Base-by-base conservation (phyloP, 2,888 invertebrate species). In the Archips crataeganus region DNA sequence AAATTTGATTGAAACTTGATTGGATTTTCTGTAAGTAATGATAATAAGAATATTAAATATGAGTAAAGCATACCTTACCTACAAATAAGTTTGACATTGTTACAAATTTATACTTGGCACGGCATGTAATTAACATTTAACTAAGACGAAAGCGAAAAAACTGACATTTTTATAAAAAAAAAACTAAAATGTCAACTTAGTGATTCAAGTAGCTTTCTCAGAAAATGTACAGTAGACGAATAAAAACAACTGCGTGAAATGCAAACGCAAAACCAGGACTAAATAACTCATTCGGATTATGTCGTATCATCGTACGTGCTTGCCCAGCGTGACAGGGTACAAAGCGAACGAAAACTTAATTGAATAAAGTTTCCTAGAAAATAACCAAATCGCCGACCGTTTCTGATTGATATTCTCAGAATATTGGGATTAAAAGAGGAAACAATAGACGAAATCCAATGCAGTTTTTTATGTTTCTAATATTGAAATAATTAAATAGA, bases 321-420 rank as follows among this genome's bases (percentile, higher is more conserved):
- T 79, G 77, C 79, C 77, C 79, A 76, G 79, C 79, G 74, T 80
- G 81, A 80, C 79, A 80, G 57, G 57, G 34, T 32, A 68, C 74
- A 66, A 71, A 67, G 70, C 67, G 57, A 23, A 77, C 76, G 79
- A 82, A 77, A 76, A 76, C 77, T 66, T 79, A 75, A 82, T 80
- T 78, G 78, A 81, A 81, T 79, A 78, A 74, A 73, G 77, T 79
- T 83, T 81, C 78, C 54, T 72, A 74, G 78, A 80, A 82, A 79
- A 71, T 70, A 77, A 79, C 77, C 76, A 42, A 47, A 71, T 15
- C 49, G 73, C 75, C 75, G 75, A 78, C 78, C 75, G 72, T 75
- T 74, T 77, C 69, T 79, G 77, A 82, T 80, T 77, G 77, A 75
- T 77, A 78, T 77, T 75, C 72, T 54, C 9, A 65, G 76, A 77